These are phyloP conservation scores for Sander vitreus DNA, from an alignment of 2,113 vertebrate species.

Conservation along the genomic window DNA sequence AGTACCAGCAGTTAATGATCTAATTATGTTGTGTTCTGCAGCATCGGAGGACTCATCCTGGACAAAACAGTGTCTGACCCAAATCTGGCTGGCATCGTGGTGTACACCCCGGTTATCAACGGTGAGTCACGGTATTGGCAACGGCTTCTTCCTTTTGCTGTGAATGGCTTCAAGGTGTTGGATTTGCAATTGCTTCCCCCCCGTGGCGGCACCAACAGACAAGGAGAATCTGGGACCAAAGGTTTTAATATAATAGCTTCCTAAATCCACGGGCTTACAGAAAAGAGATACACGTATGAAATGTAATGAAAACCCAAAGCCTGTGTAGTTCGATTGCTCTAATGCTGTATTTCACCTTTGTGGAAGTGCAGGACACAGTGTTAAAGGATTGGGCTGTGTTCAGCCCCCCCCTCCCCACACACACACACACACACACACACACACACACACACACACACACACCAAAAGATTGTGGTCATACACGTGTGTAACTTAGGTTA, in stretches of 20 bases:
- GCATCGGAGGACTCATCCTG: conserved; percentile 98
- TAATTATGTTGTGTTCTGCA: conserved; percentile 75
- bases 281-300: not conserved
- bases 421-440: too few relatives aligned
- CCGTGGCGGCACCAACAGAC: not conserved
- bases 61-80: conserved; percentile 98
- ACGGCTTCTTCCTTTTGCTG: not conserved
- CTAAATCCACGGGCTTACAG: conserved; percentile 6
- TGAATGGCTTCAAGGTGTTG: not conserved
- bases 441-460: too few relatives aligned
- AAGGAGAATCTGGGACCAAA: not conserved
- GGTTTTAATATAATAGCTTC: conserved; percentile 1
- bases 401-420: too few relatives aligned
- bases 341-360: too few relatives aligned
- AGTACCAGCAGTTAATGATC: conserved; percentile 26
- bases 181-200: conserved; percentile 6
- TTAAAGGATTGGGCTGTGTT: too few relatives aligned
- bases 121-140: conserved; percentile 84
- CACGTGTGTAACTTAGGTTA: too few relatives aligned
- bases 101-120: conserved; percentile 98
- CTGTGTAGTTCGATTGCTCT: not conserved
- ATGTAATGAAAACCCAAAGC: not conserved
- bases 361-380: too few relatives aligned
- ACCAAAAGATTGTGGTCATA: too few relatives aligned
- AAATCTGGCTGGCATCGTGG: conserved; percentile 96